Evolutionary conservation across 53 echinoderm and acorn worm genomes (phyloP).

Genomic region (Glandiceps talaboti): DNA sequence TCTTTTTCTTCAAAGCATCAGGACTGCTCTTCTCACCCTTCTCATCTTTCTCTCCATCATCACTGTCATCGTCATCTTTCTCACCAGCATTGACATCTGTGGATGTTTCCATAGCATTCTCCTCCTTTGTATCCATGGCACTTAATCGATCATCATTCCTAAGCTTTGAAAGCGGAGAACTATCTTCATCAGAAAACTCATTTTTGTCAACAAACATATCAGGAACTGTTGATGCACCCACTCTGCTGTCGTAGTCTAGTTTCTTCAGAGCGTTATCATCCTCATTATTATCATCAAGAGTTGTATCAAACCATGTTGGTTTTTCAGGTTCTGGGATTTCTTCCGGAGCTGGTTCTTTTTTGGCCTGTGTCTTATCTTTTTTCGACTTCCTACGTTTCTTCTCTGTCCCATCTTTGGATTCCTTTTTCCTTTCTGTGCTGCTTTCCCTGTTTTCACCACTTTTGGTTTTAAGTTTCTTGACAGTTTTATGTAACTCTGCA

Average conservation of each 20-base stretch:
- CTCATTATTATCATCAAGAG: not conserved
- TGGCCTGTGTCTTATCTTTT: not conserved
- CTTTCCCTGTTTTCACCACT: not conserved
- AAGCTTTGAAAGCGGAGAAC: not conserved
- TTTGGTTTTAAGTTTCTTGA: not conserved
- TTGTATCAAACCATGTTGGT: not conserved
- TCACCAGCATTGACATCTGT: not conserved
- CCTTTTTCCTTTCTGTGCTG: not conserved
- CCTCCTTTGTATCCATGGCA: not conserved
- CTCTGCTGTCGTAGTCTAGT: not conserved
- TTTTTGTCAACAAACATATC: not conserved
- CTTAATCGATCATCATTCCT: not conserved
- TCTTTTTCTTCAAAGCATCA: not conserved
- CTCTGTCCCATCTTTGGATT: not conserved
- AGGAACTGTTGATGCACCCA: not conserved
- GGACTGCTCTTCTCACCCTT: not conserved
- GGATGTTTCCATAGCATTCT: not conserved
- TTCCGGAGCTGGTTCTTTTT: not conserved
- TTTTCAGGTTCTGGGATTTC: not conserved
- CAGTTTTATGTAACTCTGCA: not conserved
- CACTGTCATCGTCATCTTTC: not conserved
- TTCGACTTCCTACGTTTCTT: not conserved
- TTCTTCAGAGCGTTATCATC: not conserved
- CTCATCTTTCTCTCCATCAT: not conserved
- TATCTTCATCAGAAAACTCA: not conserved